These are phyloP conservation scores for Hemiprocne comata DNA, from an alignment of 2,113 vertebrate species.

Conservation along the genomic window DNA sequence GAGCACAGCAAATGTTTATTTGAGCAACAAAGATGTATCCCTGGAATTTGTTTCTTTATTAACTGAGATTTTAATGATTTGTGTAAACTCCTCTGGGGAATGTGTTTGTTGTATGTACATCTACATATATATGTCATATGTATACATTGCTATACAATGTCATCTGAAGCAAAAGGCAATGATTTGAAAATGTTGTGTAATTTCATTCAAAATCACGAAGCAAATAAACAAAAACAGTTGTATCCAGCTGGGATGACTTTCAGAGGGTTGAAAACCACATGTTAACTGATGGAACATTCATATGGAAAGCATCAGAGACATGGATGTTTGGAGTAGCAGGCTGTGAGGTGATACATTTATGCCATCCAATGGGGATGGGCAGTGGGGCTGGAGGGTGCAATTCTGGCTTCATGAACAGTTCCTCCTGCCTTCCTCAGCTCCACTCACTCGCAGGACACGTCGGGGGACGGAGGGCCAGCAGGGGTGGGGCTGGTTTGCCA, in stretches of 20 bases:
- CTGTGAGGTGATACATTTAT: background rate
- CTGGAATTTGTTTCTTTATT: background rate
- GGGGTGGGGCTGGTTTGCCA: too few species aligned
- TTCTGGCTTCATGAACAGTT: background rate
- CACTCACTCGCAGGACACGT: rapidly evolving
- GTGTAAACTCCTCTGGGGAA: background rate
- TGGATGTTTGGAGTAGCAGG: background rate
- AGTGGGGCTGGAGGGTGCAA: background rate
- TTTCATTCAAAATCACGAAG: background rate
- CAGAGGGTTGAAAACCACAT: background rate
- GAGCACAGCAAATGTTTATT: background rate
- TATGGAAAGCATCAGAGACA: background rate
- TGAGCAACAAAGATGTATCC: background rate
- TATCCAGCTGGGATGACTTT: slow-evolving; percentile 50
- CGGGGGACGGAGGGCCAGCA: too few species aligned
- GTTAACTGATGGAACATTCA: background rate
- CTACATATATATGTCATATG: too few species aligned
- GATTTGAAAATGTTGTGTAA: background rate
- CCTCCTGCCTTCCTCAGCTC: background rate
- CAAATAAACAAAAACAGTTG: slow-evolving; percentile 36
- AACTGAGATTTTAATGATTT: background rate
- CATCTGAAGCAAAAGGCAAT: background rate
- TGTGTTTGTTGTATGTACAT: background rate
- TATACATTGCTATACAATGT: background rate
- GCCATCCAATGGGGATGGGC: background rate